Evolutionary conservation across 2,113 vertebrate genomes (phyloP).

Genomic region (Syrmaticus mikado): DNA sequence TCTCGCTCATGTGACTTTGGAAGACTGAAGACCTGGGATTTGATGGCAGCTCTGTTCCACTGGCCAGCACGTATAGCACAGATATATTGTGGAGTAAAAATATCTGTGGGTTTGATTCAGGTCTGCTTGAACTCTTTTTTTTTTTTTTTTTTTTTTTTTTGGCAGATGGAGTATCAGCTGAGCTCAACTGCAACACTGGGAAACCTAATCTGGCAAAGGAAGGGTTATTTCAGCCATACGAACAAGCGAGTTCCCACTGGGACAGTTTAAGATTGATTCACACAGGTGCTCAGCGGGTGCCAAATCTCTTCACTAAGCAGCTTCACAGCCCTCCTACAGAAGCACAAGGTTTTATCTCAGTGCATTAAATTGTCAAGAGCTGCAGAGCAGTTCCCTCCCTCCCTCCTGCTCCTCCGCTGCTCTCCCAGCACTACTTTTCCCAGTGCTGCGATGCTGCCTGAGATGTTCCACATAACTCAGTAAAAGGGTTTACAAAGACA

Average conservation of each 20-base stretch:
- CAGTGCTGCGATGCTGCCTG: neutral
- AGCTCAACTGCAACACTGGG: neutral
- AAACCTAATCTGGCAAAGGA: neutral
- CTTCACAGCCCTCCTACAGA: neutral
- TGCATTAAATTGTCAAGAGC: neutral
- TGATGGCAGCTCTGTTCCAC: neutral
- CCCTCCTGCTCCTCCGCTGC: neutral
- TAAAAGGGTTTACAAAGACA: conserved; percentile 63
- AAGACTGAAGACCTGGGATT: neutral
- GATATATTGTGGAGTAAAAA: neutral
- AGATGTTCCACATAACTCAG: conserved; percentile 61
- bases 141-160: neutral
- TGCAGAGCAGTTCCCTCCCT: neutral
- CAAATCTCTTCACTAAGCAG: neutral
- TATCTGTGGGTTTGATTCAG: neutral
- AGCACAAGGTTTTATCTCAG: neutral
- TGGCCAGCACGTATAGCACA: neutral
- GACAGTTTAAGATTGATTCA: neutral
- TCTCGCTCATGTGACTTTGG: neutral
- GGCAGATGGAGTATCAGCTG: neutral
- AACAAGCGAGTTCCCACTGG: neutral
- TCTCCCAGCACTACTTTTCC: neutral
- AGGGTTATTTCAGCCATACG: neutral
- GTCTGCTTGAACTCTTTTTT: neutral
- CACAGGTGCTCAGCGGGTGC: neutral